phyloP scores from a whole-genome alignment of 1,140 invertebrate genomes.

The Danaus plexippus region DNA sequence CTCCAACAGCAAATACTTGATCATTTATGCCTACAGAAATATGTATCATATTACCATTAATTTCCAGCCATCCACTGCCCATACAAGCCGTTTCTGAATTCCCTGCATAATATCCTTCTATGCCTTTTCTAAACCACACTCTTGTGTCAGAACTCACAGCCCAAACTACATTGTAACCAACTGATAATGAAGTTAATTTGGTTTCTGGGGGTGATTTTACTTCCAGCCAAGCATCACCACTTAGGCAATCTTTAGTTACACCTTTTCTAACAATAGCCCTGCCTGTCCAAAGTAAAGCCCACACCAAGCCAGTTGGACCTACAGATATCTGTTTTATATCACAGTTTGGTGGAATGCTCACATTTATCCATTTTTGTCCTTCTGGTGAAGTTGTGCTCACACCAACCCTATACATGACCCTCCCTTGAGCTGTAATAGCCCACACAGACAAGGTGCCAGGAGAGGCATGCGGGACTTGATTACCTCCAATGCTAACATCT shows the following conservation, averaged over 20 bases:
- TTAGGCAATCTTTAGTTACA: conserved; percentile 80
- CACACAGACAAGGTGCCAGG: conserved; percentile 85
- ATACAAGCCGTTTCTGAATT: conserved; percentile 80
- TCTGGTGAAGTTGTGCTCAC: conserved; percentile 87
- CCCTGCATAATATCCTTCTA: conserved; percentile 80
- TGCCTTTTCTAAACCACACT: conserved; percentile 92
- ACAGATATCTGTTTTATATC: conserved; percentile 89
- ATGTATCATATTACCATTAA: conserved; percentile 86
- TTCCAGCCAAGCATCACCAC: conserved; percentile 85
- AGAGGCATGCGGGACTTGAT: conserved; percentile 82
- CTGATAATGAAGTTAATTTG: conserved; percentile 82
- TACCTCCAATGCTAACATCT: conserved; percentile 88
- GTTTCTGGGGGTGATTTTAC: conserved; percentile 79
- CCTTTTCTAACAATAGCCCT: conserved; percentile 84
- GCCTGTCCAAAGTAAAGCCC: conserved; percentile 87
- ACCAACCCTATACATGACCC: conserved; percentile 87
- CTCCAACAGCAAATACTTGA: conserved; percentile 78
- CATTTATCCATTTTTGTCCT: conserved; percentile 85
- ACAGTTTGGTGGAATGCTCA: conserved; percentile 80
- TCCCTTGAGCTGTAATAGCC: conserved; percentile 91
- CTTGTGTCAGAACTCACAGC: conserved; percentile 85
- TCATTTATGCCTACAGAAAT: conserved; percentile 90
- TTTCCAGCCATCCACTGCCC: conserved; percentile 86
- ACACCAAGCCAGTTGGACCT: conserved; percentile 86
- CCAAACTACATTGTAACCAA: conserved; percentile 91